Evolutionary conservation across 2,888 invertebrate genomes (phyloP).

Genomic region (Coenonympha arcania): DNA sequence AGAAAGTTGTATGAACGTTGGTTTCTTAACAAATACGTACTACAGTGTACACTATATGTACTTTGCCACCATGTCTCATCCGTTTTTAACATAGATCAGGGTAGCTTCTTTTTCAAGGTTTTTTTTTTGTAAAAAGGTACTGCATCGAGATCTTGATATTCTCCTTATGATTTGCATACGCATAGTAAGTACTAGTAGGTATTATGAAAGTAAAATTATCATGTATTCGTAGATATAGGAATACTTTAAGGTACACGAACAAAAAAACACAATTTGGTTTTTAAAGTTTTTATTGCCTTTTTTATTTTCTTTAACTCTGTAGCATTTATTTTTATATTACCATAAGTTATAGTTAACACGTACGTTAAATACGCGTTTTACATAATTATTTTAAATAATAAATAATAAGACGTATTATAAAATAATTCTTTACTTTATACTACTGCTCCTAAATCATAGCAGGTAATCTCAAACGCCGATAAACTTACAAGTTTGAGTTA

Average conservation of each 20-base stretch:
- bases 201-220: too few species aligned
- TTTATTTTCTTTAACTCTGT: slow-evolving; percentile 57
- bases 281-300: slow-evolving; percentile 72
- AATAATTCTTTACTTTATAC: slow-evolving; percentile 66
- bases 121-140: too few species aligned
- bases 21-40: too few species aligned
- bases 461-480: slow-evolving; percentile 55
- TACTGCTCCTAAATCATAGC: slow-evolving; percentile 58
- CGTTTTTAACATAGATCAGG: too few species aligned
- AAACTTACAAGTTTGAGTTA: slow-evolving; percentile 39
- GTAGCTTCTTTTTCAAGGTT: too few species aligned
- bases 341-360: slow-evolving; percentile 72
- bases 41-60: too few species aligned
- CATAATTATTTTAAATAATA: slow-evolving; percentile 55
- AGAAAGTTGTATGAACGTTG: too few species aligned
- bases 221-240: too few species aligned
- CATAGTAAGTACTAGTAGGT: too few species aligned
- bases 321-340: slow-evolving; percentile 73
- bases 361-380: slow-evolving; percentile 62
- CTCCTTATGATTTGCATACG: too few species aligned
- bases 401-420: slow-evolving; percentile 61
- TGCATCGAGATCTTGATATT: too few species aligned
- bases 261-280: slow-evolving; percentile 54
- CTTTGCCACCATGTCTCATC: too few species aligned
- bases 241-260: background rate